A percentile compares a stretch with the other conserved stretches of the same genome.
Evolutionary conservation across 2,113 vertebrate species (phyloP).

Genomic region (Asarcornis scutulata): DNA sequence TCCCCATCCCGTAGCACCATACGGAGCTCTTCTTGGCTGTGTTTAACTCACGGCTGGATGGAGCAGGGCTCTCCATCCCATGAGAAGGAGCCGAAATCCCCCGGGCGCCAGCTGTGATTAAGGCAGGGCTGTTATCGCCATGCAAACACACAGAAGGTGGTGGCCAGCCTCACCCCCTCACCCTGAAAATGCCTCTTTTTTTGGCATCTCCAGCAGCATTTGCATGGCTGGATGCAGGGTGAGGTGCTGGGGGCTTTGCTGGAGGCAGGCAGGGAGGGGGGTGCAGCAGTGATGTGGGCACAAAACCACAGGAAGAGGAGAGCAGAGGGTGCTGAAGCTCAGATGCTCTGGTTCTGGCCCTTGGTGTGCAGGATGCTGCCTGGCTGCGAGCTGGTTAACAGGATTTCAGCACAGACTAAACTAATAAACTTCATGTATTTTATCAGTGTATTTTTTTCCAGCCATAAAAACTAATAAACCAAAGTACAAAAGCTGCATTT

Average conservation of each 20-base stretch:
- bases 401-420: neutral
- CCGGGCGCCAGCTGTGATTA: fast-evolving
- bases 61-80: neutral
- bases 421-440: neutral
- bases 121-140: neutral
- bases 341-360: neutral
- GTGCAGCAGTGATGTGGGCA: fast-evolving
- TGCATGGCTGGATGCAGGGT: neutral
- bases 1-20: neutral
- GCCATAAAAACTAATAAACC: neutral
- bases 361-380: neutral
- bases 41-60: neutral
- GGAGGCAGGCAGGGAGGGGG: neutral
- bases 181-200: neutral
- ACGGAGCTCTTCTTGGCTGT: neutral
- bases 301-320: neutral
- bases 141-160: neutral
- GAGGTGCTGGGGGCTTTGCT: neutral
- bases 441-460: neutral
- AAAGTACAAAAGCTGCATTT: neutral
- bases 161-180: neutral
- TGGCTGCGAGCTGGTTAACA: neutral
- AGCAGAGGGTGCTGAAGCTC: neutral
- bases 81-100: neutral
- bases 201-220: neutral